A percentile compares a stretch with the other conserved stretches of the same genome.
Evolutionary conservation across 2,113 vertebrate species (phyloP).

Genomic region (Tamias sibiricus): DNA sequence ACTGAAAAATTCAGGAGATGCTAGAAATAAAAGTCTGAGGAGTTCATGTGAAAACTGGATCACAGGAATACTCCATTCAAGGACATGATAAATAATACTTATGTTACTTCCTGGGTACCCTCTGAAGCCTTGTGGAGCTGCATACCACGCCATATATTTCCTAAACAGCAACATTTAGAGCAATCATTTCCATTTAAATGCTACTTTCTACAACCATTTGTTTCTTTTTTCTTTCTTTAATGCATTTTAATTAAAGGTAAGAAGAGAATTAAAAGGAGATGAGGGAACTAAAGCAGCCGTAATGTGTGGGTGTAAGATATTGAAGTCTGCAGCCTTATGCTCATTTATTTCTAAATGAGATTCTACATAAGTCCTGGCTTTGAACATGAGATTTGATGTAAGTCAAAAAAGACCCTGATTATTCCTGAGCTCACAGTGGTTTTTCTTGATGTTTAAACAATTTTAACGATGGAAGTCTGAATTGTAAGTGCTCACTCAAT

Average conservation of each 20-base stretch:
- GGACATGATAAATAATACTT: constrained; percentile 27
- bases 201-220: constrained; percentile 61
- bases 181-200: constrained; percentile 49
- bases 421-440: not conserved
- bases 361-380: constrained; percentile 58
- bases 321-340: constrained; percentile 24
- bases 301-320: constrained; percentile 41
- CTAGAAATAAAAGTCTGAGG: not conserved
- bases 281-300: constrained; percentile 16
- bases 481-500: constrained; percentile 1
- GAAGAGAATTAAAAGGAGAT: constrained; percentile 58
- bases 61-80: not conserved
- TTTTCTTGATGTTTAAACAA: constrained; percentile 65
- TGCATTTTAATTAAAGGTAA: constrained; percentile 78
- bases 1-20: not conserved
- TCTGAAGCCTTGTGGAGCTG: not conserved
- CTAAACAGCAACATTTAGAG: constrained; percentile 45
- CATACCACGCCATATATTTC: not conserved
- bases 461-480: constrained; percentile 14
- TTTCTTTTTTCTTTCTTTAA: constrained; percentile 71
- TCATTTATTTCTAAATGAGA: constrained; percentile 67
- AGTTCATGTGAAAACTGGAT: constrained; percentile 23
- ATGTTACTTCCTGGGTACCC: not conserved
- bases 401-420: not conserved
- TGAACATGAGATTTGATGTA: constrained; percentile 52